Base-by-base conservation (phyloP, 2,113 vertebrate species). In the Narcine bancroftii region DNA sequence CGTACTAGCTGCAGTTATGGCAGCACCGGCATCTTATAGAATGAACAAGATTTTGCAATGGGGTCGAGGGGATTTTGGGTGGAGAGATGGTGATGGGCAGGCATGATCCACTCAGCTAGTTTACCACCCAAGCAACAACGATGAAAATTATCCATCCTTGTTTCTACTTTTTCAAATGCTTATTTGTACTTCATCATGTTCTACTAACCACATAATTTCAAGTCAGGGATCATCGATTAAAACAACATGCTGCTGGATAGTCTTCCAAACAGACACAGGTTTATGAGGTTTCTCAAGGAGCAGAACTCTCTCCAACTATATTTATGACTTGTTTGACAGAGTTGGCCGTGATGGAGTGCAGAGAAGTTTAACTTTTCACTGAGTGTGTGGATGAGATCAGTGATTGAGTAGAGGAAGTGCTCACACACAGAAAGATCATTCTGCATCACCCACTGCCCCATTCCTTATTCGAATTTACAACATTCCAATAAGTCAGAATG, bases 141-240 rank as follows among this genome's bases (percentile, higher is more conserved):
- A 53, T 87, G 81, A 87, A 60, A 87, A 87, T 87, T 60, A 60
- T 63, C 53, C 81, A 17, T 6, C 81, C 17, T 36, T 5, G 13
- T 87, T 87, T 87, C 53, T 36, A 87, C 81, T 36, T 87, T 87
- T 21, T 60, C 81, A 87, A 60, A 60, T 63, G 53, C 81, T 87
- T 87, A 87, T 87, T 87, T 87, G 81, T 87, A 87, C 53, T 60
- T 87, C 53, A 87, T 87, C 81, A 87, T 87, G 81, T 87, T 60
- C 79, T 83, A 33, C 81, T 60, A 87, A 60, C 81, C 50, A 87
- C 81, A 87, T 60, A 60, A 87, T 87, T 87, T 87, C 81, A 60
- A 87, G 81, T 87, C 81, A 87, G 53, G 50, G 81, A 87, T 63
- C 81, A 87, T 87, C 81, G 81, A 87, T 60, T 60, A 63, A 87